phyloP scores from a whole-genome alignment of 2,797 vertebrate species.

The Heterohyrax brucei region DNA sequence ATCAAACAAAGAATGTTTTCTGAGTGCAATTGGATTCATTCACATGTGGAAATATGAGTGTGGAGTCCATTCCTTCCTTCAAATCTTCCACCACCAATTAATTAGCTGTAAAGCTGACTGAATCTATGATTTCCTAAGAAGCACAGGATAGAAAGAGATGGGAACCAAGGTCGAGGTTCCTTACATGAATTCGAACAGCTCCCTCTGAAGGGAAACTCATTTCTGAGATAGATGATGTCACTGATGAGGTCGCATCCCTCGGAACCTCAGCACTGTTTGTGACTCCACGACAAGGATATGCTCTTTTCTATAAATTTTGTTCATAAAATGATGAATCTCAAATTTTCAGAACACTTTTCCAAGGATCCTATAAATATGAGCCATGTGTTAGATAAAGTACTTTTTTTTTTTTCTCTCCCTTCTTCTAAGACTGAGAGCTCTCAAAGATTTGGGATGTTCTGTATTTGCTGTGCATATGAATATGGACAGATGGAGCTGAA shows the following conservation, averaged over 20 bases:
- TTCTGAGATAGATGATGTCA: constrained; percentile 10
- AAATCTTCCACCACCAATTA: constrained; percentile 54
- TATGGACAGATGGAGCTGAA: neutral
- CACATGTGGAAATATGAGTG: constrained; percentile 25
- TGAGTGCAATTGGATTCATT: constrained; percentile 52
- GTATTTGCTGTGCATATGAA: neutral
- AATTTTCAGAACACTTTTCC: constrained; percentile 11
- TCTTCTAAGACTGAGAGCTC: neutral
- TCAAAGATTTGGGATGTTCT: neutral
- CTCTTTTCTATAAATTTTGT: neutral
- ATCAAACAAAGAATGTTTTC: constrained; percentile 36
- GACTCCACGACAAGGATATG: neutral
- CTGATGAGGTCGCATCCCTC: neutral
- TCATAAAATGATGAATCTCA: neutral
- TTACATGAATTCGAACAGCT: constrained; percentile 36
- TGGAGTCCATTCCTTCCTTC: neutral
- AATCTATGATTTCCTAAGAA: constrained; percentile 57
- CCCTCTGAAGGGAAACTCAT: constrained; percentile 16
- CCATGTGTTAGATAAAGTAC: neutral
- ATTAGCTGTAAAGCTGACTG: neutral
- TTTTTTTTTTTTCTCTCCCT: neutral
- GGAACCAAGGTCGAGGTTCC: constrained; percentile 57
- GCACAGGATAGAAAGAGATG: neutral
- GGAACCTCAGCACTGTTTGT: neutral
- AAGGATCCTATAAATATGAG: neutral